Base-by-base conservation (phyloP, 2,888 invertebrate species). In the Brachylomia viminalis region DNA sequence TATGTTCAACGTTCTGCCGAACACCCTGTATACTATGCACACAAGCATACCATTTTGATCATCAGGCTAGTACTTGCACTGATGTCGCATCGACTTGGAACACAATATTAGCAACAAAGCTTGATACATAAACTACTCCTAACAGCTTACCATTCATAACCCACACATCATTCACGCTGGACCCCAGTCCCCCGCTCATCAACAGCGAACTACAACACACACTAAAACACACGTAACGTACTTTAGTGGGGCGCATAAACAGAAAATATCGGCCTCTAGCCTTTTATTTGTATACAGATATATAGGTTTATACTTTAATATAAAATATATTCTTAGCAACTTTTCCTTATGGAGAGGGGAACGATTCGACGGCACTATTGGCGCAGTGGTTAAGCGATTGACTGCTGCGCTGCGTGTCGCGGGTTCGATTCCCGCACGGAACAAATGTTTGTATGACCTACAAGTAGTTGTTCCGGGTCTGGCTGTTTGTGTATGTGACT, bases 271-370 rank as follows among this genome's bases (percentile, higher is more conserved):
- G 80, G 45, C 30, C 20, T 52, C 42, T 15, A 20, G 65, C 20
- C 61, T 75, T 75, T 33, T 75, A 49, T 69, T 11, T 66, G 74
- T 38, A 38, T 58, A 62, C 2, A 54, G 45, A 79, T 69, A 58
- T 75, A 75, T 77, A 52, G 64, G 47, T n/a, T n/a, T n/a, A n/a
- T 38, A 68, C 38, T 65, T 68, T 61, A 67, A 80, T 73, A 58
- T 68, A 52, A 58, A 67, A 80, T 73, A 58, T 68, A 52, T 68
- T 69, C 58, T 62, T 61, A 11, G 49, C 30, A 54, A 54, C 17
- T 58, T 71, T 61, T 72, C 45, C 42, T 42, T 30, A 20, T 20
- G 42, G 33, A 52, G 8, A 33, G 2, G 52, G 17, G 10, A 30
- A n/a, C n/a, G n/a, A n/a, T n/a, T n/a, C n/a, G n/a, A n/a, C n/a